phyloP scores from a whole-genome alignment of 2,888 invertebrate species.

The Himalopsyche anomala region DNA sequence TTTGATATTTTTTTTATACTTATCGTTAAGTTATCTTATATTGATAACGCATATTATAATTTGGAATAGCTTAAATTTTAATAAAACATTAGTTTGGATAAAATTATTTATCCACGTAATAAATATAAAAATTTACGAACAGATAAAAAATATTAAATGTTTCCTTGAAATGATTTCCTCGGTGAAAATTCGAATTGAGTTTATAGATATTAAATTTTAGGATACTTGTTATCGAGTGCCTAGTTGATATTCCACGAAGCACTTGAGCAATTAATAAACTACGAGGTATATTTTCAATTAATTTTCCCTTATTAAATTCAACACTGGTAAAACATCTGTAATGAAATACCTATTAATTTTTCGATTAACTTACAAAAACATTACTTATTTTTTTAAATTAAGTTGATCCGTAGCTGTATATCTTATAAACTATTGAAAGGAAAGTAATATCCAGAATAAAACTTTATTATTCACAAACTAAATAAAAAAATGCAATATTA shows the following conservation, averaged over 20 bases:
- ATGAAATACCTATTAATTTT: too few species aligned
- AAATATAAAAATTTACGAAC: not conserved
- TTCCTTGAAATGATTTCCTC: not conserved
- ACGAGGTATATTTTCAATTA: slow-evolving; percentile 9
- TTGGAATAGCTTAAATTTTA: not conserved
- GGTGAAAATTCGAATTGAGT: not conserved
- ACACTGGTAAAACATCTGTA: too few species aligned
- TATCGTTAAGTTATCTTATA: not conserved
- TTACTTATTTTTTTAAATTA: too few species aligned
- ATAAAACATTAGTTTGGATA: not conserved
- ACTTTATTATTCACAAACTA: too few species aligned
- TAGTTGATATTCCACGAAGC: not conserved
- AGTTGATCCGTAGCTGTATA: too few species aligned
- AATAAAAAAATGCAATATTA: too few species aligned
- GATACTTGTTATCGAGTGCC: not conserved
- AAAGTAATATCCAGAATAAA: too few species aligned
- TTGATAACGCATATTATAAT: not conserved
- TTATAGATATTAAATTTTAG: not conserved
- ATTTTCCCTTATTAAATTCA: not conserved
- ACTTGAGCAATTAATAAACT: not conserved
- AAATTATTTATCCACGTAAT: not conserved
- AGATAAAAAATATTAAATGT: not conserved
- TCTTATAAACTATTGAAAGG: too few species aligned
- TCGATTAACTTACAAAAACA: too few species aligned
- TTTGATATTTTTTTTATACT: too few species aligned